Percentiles rank a stretch among this genome's conserved stretches.
Evolutionary conservation across 2,888 invertebrate species (phyloP).

Genomic region (Meghimatium bilineatum): DNA sequence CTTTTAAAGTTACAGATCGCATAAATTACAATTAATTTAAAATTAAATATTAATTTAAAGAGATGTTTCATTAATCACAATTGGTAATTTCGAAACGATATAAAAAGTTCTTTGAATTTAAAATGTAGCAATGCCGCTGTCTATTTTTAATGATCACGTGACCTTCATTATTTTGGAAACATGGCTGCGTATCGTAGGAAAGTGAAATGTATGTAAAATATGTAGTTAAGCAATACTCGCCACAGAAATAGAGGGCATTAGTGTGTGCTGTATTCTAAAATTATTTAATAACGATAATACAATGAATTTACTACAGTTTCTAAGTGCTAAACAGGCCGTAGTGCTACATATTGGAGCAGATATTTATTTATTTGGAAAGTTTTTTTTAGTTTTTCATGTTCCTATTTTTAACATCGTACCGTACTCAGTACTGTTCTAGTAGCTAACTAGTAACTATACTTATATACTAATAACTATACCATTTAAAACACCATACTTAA

Average conservation of each 20-base stretch:
- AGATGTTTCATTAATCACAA: background rate
- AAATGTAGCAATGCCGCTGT: slow-evolving; percentile 28
- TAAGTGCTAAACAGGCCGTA: no score
- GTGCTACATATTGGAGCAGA: no score
- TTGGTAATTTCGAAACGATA: background rate
- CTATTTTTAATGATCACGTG: slow-evolving; percentile 45
- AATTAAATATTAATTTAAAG: background rate
- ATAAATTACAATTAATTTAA: background rate
- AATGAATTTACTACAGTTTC: background rate
- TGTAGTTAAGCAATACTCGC: background rate
- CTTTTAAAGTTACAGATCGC: background rate
- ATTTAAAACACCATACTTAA: no score
- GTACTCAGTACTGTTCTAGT: no score
- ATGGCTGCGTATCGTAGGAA: slow-evolving; percentile 44
- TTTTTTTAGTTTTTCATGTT: no score
- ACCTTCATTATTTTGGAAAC: slow-evolving; percentile 54
- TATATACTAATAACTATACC: no score
- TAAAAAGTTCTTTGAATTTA: background rate
- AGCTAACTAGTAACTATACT: no score
- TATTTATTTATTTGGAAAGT: no score
- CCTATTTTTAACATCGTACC: no score
- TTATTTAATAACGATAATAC: background rate
- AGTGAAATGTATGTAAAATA: background rate
- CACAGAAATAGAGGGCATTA: background rate
- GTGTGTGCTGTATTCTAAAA: background rate